Percentiles rank a stretch among this genome's conserved stretches.
Conservation (phyloP, 2,113 vertebrate species). For the Callipepla californica region DNA sequence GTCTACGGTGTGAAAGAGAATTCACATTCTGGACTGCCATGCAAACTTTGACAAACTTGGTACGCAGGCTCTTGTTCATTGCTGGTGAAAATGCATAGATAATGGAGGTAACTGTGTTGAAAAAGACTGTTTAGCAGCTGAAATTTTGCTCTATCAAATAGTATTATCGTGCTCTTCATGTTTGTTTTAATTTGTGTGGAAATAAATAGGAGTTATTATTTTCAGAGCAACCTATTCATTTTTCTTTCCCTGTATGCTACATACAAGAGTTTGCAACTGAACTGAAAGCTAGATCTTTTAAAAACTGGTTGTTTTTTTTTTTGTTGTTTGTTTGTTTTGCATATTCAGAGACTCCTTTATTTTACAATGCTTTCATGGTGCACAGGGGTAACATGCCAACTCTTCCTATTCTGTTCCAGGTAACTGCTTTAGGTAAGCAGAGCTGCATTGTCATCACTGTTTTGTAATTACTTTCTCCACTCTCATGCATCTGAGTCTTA, state of each 20-base stretch:
- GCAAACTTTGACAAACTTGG: too few species aligned
- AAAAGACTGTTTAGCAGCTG: too few species aligned
- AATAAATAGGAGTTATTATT: too few species aligned
- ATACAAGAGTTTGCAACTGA: not conserved
- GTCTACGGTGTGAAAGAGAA: too few species aligned
- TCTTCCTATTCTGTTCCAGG: not conserved
- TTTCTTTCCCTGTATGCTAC: not conserved
- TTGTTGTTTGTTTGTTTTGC: not conserved
- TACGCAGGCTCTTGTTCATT: too few species aligned
- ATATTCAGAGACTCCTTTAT: not conserved
- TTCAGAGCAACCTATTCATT: not conserved
- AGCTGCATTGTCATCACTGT: not conserved
- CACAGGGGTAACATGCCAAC: not conserved
- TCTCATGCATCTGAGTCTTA: not conserved
- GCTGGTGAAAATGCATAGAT: too few species aligned
- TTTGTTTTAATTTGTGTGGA: too few species aligned
- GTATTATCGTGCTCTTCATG: too few species aligned
- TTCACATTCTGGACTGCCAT: too few species aligned
- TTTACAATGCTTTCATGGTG: accelerated
- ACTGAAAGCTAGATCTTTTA: not conserved
- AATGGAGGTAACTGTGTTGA: too few species aligned
- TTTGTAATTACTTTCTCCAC: not conserved
- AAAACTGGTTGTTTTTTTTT: not conserved
- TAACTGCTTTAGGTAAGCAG: not conserved
- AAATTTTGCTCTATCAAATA: too few species aligned